Evolutionary conservation across 2,888 invertebrate genomes (phyloP).

Genomic region (Hypsopygia costalis): DNA sequence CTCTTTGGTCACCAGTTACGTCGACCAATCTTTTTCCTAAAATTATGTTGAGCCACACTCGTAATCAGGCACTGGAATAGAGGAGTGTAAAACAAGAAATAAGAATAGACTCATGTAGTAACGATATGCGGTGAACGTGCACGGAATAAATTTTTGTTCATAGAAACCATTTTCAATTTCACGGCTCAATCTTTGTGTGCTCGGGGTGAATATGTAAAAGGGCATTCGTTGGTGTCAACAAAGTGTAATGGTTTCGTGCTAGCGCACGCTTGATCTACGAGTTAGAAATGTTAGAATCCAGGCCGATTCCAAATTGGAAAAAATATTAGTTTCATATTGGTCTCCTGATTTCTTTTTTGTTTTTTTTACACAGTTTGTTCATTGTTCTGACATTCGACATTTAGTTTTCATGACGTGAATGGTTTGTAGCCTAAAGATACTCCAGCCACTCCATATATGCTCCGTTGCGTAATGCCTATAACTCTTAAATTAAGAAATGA

Average conservation of each 20-base stretch:
- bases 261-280: slow-evolving; percentile 65
- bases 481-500: too few species aligned
- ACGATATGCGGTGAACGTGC: slow-evolving; percentile 64
- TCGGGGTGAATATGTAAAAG: slow-evolving; percentile 77
- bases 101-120: slow-evolving; percentile 48
- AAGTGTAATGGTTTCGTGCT: slow-evolving; percentile 76
- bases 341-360: slow-evolving; percentile 4
- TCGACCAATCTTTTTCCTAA: too few species aligned
- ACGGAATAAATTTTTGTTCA: slow-evolving; percentile 74
- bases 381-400: slow-evolving; percentile 23
- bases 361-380: slow-evolving; percentile 8
- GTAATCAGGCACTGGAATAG: not conserved
- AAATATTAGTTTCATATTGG: slow-evolving; percentile 29
- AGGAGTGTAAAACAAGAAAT: slow-evolving; percentile 27
- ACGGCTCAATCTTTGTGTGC: slow-evolving; percentile 78
- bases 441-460: too few species aligned
- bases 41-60: too few species aligned
- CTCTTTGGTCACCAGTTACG: too few species aligned
- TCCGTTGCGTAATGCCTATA: too few species aligned
- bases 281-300: slow-evolving; percentile 58
- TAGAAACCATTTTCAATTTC: slow-evolving; percentile 79
- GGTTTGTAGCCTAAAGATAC: too few species aligned
- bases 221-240: slow-evolving; percentile 77
- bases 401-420: too few species aligned
- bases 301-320: slow-evolving; percentile 54